These are phyloP conservation scores for Tinamus major DNA, from an alignment of 2,797 vertebrate genomes.

Conservation along the genomic window DNA sequence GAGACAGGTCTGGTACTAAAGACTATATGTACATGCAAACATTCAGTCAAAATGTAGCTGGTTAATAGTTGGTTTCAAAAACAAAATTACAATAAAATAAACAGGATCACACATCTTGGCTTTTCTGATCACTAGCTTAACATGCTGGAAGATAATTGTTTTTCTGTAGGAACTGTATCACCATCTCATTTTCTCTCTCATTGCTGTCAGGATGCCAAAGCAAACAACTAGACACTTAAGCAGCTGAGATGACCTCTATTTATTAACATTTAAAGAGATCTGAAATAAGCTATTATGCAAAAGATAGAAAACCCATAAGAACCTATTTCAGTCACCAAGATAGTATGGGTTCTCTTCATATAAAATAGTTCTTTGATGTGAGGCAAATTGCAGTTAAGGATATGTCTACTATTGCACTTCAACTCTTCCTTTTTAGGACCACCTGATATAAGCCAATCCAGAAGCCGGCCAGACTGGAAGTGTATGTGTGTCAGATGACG, in stretches of 20 bases:
- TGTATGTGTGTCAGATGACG: not conserved
- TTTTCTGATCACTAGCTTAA: slow-evolving; percentile 58
- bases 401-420: not conserved
- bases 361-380: not conserved
- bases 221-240: slow-evolving; percentile 18
- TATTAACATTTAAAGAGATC: not conserved
- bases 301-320: not conserved
- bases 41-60: not conserved
- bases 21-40: slow-evolving; percentile 46
- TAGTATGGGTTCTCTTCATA: not conserved
- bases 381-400: not conserved
- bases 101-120: slow-evolving; percentile 8
- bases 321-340: not conserved
- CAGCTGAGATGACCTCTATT: not conserved
- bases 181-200: slow-evolving; percentile 66
- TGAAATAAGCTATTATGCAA: no score
- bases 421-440: not conserved
- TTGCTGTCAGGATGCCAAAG: not conserved
- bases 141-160: slow-evolving; percentile 73
- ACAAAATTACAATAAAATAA: slow-evolving; percentile 38
- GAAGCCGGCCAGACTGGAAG: not conserved
- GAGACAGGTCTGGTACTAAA: not conserved
- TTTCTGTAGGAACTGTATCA: slow-evolving; percentile 69
- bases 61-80: slow-evolving; percentile 21
- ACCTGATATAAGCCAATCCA: not conserved